Percentiles rank a stretch among this genome's conserved stretches.
Evolutionary conservation across 2,113 vertebrate genomes (phyloP).

Genomic region (Chrysochloris asiatica): DNA sequence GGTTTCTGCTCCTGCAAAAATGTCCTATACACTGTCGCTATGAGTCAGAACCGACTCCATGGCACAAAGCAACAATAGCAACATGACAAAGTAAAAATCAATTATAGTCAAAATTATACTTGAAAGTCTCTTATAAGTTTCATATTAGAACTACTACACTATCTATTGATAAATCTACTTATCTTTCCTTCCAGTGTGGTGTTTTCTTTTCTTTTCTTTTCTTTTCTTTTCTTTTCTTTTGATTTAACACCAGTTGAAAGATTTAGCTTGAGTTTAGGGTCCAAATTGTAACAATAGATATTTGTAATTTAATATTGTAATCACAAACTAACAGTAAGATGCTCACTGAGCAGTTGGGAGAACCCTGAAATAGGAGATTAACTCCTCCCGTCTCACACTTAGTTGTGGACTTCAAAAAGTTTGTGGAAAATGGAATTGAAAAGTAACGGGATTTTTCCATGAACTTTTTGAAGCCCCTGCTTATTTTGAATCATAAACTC

Average conservation of each 20-base stretch:
- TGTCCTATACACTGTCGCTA: no score
- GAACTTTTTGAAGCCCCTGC: no score
- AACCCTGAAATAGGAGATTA: neutral
- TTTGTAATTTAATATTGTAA: neutral
- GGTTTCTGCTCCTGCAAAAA: no score
- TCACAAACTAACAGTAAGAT: neutral
- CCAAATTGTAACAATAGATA: conserved; percentile 2
- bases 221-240: no score
- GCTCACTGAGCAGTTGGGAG: neutral
- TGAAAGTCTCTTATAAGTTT: conserved; percentile 8
- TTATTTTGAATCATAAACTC: neutral
- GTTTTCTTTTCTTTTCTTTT: no score
- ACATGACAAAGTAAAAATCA: conserved; percentile 30
- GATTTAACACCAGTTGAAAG: conserved; percentile 1
- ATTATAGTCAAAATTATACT: conserved; percentile 10
- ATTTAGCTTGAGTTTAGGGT: neutral
- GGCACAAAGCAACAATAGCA: neutral
- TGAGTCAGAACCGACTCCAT: neutral
- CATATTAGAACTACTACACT: neutral
- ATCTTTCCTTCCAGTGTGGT: neutral
- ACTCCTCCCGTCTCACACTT: no score
- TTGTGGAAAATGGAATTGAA: no score
- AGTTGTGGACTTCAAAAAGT: no score
- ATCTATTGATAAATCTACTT: neutral
- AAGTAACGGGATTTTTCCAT: no score